A percentile compares a stretch with the other conserved stretches of the same genome.
phyloP scores from a whole-genome alignment of 2,888 invertebrate species.

The Nasonovia ribisnigri region DNA sequence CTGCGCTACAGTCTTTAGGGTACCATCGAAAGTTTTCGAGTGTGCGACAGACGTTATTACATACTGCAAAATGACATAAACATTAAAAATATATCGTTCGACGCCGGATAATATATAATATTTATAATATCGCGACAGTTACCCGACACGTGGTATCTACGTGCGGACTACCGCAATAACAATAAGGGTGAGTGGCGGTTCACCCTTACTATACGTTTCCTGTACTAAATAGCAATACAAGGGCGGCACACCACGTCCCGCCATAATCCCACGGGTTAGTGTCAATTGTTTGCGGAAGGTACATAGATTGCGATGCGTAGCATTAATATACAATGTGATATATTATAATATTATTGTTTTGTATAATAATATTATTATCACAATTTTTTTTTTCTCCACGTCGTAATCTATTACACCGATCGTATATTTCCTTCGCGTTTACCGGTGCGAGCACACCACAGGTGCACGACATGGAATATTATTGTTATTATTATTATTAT shows the following conservation, averaged over 20 bases:
- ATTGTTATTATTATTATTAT: not conserved
- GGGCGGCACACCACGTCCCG: not conserved
- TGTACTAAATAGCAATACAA: not conserved
- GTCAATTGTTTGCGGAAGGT: not conserved
- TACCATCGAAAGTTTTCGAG: not conserved
- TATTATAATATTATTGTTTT: not conserved
- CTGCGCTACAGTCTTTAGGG: too few species aligned
- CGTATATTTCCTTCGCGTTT: not conserved
- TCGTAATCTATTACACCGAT: not conserved
- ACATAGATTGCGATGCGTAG: not conserved
- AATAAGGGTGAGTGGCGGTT: not conserved
- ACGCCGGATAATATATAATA: not conserved
- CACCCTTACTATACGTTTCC: not conserved
- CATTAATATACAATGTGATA: not conserved
- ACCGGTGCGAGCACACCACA: not conserved
- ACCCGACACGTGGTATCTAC: not conserved
- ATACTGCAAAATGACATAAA: not conserved
- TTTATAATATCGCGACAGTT: not conserved
- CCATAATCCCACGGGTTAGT: not conserved
- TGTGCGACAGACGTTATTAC: not conserved
- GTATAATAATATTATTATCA: too few species aligned
- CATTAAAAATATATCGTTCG: not conserved
- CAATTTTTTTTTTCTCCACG: not conserved
- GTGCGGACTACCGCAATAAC: not conserved
- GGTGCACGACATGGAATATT: not conserved